Conservation (phyloP, 2,113 vertebrate species). For the Ginglymostoma cirratum region DNA sequence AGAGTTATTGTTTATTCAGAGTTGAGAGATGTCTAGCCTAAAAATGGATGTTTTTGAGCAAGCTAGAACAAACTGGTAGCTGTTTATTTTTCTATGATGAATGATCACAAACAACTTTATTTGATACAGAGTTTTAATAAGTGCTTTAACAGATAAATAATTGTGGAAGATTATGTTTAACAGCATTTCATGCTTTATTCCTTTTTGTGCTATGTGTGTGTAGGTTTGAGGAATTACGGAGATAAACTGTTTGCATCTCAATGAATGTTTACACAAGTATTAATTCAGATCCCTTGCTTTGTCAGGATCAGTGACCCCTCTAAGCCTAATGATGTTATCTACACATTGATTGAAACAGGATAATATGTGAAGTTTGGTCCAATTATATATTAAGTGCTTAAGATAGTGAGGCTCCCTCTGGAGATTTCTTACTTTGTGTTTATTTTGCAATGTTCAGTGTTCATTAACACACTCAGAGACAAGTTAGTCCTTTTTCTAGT, state of each 20-base stretch:
- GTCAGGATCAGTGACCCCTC: background rate
- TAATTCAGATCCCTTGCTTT: background rate
- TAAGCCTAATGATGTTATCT: background rate
- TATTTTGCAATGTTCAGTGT: background rate
- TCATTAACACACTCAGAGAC: background rate
- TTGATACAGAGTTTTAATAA: background rate
- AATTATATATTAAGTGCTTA: background rate
- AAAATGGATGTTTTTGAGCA: background rate
- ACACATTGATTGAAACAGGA: background rate
- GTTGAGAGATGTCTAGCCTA: background rate
- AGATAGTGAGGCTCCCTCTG: background rate
- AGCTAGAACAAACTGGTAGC: background rate
- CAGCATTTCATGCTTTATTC: background rate
- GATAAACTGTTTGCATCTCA: background rate
- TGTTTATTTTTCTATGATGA: background rate
- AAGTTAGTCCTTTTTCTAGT: background rate
- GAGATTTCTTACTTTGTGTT: background rate
- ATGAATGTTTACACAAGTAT: background rate
- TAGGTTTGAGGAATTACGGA: background rate
- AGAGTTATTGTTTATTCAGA: constrained; percentile 1
- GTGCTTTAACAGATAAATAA: background rate
- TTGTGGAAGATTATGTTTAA: background rate
- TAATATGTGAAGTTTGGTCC: background rate
- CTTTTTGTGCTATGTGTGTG: background rate
- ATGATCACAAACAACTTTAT: background rate